Evolutionary conservation across 2,888 invertebrate species (phyloP), one percentile per base, ranked within the genome.

Genomic region (Plemyria rubiginata): DNA sequence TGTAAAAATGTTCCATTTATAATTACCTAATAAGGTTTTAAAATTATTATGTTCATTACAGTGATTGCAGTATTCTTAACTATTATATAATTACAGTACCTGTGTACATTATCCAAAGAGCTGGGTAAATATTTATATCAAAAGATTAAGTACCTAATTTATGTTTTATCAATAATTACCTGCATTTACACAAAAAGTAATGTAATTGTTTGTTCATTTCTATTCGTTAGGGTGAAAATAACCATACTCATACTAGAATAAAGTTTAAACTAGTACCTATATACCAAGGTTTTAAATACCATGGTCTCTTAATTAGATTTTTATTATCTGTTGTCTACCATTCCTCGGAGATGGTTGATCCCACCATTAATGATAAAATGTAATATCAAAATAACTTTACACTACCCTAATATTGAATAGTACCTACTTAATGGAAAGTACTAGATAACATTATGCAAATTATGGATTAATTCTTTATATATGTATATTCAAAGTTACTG

Each of bases 1-100:
- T 65, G 60, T 57, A 60, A 60, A 60, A 60, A 57, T 50, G 53
- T 54, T 60, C 29, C 54, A 60, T 56, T 50, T 56, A 48, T 60
- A 58, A 45, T 51, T 57, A 61, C n/a, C n/a, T n/a, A n/a, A n/a
- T 22, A 22, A 22, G 46, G 53, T 50, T 59, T 55, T 54, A 32
- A 53, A 56, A 56, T 56, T 32, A 29, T 36, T 36, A 46, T 49
- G 49, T 51, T 11, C 48, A 57, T 16, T 41, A 13, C 41, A 5
- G n/a, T 7, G n/a, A 41, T n/a, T 58, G 4, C 49, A 54, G 12
- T 54, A 13, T 41, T 2, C 36, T n/a, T 62, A 46, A 40, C 36
- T 15, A 46, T 53, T 13, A 41, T 1, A 41, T 13, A n/a, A 2
- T 41, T 41, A 41, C 5, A 41, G 41, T 41, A 41, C 3, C 41